Percentiles rank a stretch among this genome's conserved stretches.
phyloP scores from a whole-genome alignment of 2,888 invertebrate genomes.

The Oxyscelio sp. region DNA sequence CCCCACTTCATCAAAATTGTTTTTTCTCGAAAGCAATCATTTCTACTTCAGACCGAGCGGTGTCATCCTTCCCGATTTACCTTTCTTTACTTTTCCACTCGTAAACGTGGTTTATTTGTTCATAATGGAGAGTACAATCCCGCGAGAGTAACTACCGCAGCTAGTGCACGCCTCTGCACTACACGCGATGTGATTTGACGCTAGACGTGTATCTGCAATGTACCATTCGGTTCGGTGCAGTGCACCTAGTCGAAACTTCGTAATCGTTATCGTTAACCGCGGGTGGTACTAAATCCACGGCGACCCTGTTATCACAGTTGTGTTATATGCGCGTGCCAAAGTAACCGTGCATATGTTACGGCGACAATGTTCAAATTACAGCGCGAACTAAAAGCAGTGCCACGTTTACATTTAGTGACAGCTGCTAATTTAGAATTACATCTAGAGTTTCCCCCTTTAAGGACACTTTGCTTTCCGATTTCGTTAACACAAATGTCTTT shows the following conservation, averaged over 20 bases:
- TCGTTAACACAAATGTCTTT: too few relatives aligned
- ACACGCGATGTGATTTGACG: slow-evolving; percentile 36
- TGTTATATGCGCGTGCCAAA: slow-evolving; percentile 49
- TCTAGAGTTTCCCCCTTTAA: slow-evolving; percentile 21
- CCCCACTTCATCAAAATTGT: too few relatives aligned
- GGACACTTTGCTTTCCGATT: background rate
- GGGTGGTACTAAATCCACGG: slow-evolving; percentile 45
- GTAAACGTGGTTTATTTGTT: slow-evolving; percentile 42
- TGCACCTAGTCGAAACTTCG: slow-evolving; percentile 45
- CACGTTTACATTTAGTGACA: slow-evolving; percentile 44
- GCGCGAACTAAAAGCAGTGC: background rate
- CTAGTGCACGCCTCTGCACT: slow-evolving; percentile 8
- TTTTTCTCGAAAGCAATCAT: too few relatives aligned
- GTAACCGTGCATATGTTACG: slow-evolving; percentile 48
- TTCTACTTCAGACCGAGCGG: too few relatives aligned
- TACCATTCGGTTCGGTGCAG: slow-evolving; percentile 43
- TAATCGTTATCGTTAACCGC: slow-evolving; percentile 55
- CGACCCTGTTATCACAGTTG: slow-evolving; percentile 52
- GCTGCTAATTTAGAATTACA: slow-evolving; percentile 32
- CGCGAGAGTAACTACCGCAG: slow-evolving; percentile 35
- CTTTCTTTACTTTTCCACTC: slow-evolving; percentile 12
- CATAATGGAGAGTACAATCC: slow-evolving; percentile 31
- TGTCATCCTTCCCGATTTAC: too few relatives aligned
- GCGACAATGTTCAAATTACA: slow-evolving; percentile 29
- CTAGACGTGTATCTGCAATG: slow-evolving; percentile 32